phyloP scores from a whole-genome alignment of 2,797 vertebrate genomes.

The Cossypha heuglini region DNA sequence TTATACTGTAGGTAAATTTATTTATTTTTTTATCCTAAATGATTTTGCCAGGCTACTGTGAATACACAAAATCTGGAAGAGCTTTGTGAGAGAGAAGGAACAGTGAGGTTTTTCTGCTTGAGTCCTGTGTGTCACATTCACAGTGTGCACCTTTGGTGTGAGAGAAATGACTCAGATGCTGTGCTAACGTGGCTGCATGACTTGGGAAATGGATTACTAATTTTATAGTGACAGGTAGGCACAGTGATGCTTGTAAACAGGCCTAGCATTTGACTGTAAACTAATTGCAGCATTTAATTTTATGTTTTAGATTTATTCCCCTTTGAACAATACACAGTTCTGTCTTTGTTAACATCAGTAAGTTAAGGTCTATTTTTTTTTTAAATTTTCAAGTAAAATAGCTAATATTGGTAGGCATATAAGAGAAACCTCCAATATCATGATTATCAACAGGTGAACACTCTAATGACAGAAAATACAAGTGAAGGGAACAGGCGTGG shows the following conservation, averaged over 20 bases:
- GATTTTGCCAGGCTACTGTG: neutral
- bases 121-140: neutral
- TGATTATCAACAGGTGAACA: neutral
- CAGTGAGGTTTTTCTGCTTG: neutral
- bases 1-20: neutral
- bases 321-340: neutral
- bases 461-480: neutral
- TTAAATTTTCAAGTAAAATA: neutral
- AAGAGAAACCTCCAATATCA: neutral
- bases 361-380: neutral
- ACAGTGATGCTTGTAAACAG: neutral
- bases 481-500: neutral
- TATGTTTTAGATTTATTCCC: neutral
- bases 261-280: neutral
- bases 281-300: neutral
- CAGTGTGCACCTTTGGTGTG: neutral
- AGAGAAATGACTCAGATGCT: neutral
- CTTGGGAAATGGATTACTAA: neutral
- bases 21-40: neutral
- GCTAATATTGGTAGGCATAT: neutral
- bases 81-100: neutral
- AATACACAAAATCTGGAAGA: neutral
- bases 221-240: neutral
- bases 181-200: neutral
- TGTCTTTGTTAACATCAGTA: neutral